Evolutionary conservation across 2,113 vertebrate genomes (phyloP).

Genomic region (Anhinga rufa): DNA sequence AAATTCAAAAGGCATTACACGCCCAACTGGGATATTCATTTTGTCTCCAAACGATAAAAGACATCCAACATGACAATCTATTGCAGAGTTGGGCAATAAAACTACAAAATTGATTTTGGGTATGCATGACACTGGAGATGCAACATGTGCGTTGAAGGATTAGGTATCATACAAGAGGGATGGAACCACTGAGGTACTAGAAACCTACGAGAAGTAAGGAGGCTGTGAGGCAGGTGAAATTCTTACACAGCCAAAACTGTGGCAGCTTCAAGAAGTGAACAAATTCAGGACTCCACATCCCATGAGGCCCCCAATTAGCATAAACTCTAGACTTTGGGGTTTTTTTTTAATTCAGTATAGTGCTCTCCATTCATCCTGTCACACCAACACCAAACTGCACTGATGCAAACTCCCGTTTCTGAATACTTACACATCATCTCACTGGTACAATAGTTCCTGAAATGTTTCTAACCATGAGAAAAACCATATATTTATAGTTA

Average conservation of each 20-base stretch:
- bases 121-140: fast-evolving
- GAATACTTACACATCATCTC: neutral
- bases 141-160: neutral
- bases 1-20: neutral
- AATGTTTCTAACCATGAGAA: neutral
- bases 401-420: neutral
- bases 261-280: neutral
- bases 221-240: neutral
- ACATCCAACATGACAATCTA: neutral
- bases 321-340: fast-evolving
- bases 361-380: no score
- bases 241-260: neutral
- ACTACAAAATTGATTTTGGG: neutral
- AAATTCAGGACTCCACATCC: neutral
- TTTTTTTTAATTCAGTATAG: neutral
- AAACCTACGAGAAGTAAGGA: neutral
- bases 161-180: fast-evolving
- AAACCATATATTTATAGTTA: neutral
- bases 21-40: neutral
- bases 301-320: neutral
- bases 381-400: no score
- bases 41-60: neutral
- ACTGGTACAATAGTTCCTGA: neutral
- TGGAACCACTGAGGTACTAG: neutral
- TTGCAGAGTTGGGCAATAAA: neutral